A percentile compares a stretch with the other conserved stretches of the same genome.
Conservation (phyloP, 2,888 invertebrate species). For the Phytoseiulus persimilis region DNA sequence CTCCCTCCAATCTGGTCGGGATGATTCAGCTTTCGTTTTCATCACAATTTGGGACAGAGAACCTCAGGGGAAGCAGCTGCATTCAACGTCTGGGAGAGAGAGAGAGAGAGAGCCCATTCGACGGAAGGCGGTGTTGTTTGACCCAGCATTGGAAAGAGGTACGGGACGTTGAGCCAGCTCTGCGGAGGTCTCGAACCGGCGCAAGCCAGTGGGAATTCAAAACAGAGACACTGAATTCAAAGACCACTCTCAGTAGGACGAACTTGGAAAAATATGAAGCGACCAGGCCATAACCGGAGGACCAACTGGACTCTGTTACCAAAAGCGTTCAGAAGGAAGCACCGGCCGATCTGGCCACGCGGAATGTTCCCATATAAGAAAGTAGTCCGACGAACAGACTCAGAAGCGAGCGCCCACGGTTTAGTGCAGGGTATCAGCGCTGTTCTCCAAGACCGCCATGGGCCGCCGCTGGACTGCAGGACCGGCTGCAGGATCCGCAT, state of each 20-base stretch:
- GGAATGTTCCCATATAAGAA: not conserved
- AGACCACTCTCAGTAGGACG: not conserved
- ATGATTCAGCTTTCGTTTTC: too few relatives aligned
- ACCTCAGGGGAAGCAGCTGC: too few relatives aligned
- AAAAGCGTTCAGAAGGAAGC: not conserved
- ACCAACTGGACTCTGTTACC: not conserved
- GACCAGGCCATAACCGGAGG: not conserved
- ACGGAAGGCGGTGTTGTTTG: not conserved
- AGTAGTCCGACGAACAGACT: not conserved
- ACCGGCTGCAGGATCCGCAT: not conserved
- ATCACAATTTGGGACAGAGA: too few relatives aligned
- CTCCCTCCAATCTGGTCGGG: too few relatives aligned
- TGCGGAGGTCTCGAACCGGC: not conserved
- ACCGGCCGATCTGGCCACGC: not conserved
- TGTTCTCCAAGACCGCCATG: not conserved
- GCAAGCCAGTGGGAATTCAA: not conserved
- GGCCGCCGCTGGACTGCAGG: too few relatives aligned
- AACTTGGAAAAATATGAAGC: not conserved
- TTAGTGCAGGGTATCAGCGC: not conserved
- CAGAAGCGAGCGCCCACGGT: not conserved
- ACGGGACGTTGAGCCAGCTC: not conserved
- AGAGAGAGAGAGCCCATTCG: too few relatives aligned
- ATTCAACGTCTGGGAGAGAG: not conserved
- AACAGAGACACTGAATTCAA: not conserved
- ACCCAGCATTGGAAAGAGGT: not conserved